These are phyloP conservation scores for Triplophysa dalaica DNA, from an alignment of 2,113 vertebrate species.

Conservation along the genomic window DNA sequence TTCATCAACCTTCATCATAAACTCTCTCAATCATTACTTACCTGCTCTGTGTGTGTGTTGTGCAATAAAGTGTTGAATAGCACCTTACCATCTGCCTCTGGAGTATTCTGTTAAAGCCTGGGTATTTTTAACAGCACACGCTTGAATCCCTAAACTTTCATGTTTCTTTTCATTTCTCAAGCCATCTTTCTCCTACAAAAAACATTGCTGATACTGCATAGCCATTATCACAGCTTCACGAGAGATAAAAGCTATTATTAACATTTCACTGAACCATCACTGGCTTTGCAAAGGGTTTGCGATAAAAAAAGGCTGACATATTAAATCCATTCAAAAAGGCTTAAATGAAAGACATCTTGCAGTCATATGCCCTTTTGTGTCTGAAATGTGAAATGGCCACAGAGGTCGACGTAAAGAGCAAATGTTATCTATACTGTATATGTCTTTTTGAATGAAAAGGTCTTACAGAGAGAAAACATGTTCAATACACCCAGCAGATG, in stretches of 20 bases:
- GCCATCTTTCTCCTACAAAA: background rate
- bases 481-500: slow-evolving; percentile 31
- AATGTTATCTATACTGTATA: background rate
- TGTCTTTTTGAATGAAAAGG: background rate
- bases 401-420: background rate
- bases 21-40: too few species aligned
- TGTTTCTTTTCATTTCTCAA: slow-evolving; percentile 9
- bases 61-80: too few species aligned
- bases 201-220: slow-evolving; percentile 13
- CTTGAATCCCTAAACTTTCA: background rate
- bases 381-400: background rate
- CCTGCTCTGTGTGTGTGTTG: too few species aligned
- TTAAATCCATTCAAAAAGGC: background rate
- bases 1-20: too few species aligned
- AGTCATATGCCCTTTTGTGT: background rate
- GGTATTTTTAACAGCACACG: slow-evolving; percentile 9
- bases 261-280: slow-evolving; percentile 11
- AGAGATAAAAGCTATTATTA: slow-evolving; percentile 36
- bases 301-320: slow-evolving; percentile 20
- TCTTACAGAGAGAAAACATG: too few species aligned
- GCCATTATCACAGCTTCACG: slow-evolving; percentile 28
- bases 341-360: background rate
- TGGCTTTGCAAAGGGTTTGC: background rate
- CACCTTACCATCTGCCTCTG: too few species aligned
- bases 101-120: too few species aligned